Evolutionary conservation across 2,888 invertebrate species (phyloP), one percentile per base, ranked within the genome.

Genomic region (Ormyrus nitidulus): DNA sequence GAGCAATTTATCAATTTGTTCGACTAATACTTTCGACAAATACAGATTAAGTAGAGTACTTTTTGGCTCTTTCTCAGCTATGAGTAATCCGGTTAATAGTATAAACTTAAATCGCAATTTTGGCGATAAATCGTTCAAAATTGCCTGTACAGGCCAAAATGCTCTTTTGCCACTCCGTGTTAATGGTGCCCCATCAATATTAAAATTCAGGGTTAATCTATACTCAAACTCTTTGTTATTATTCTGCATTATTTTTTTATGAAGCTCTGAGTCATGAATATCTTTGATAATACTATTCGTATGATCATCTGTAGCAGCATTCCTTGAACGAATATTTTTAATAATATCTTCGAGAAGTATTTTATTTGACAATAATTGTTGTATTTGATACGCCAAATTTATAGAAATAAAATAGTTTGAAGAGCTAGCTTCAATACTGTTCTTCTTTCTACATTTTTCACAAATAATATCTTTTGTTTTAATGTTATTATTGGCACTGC

Each of bases 341-440:
- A 49, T n/a, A 49, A 64, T 71, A 66, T 51, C 19, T 56, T 72
- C 48, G 5, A 68, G n/a, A 10, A 74, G 58, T 49, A 49, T 54
- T 19, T 73, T 53, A 61, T 76, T 70, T 64, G 65, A 5, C 44
- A 80, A n/a, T 56, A 76, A 46, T 34, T 64, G 56, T 44, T 65
- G 19, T 46, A 79, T 11, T 74, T 74, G 74, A 69, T 74, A 74
- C 46, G 54, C 49, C 34, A 74, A 53, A 59, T 79, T 51, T 5
- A 73, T 51, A 11, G 59, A 11, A 11, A 74, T 44, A 69, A 79
- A 74, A 74, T 68, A 49, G 53, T 79, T 79, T n/a, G 34, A 48
- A 46, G 49, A 54, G 5, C 44, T 48, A 62, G 9, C 13, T 11
- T 6, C 6, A n/a, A 56, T 58, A 13, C 5, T 44, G 56, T 56